Conservation (phyloP, 2,113 vertebrate species). For the Isichthys henryi region DNA sequence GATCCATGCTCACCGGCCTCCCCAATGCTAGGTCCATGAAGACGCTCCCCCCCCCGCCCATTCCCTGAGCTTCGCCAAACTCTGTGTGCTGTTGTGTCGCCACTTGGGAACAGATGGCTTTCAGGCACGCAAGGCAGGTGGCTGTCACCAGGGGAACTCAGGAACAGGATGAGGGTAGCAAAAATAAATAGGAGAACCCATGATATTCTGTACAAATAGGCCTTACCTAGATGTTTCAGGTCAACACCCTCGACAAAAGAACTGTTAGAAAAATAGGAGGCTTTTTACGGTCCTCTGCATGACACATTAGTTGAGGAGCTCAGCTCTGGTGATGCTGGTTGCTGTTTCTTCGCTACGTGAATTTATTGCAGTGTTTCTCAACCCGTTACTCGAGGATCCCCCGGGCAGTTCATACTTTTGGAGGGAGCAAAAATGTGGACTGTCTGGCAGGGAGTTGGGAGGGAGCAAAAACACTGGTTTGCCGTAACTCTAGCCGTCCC, state of each 20-base stretch:
- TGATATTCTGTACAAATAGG: neutral
- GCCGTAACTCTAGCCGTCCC: neutral
- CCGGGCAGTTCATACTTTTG: neutral
- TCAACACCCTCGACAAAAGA: neutral
- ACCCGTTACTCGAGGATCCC: neutral
- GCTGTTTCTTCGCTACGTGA: neutral
- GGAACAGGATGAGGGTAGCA: neutral
- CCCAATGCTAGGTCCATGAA: neutral
- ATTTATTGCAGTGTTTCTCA: neutral
- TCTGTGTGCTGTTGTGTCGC: neutral
- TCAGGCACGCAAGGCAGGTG: neutral
- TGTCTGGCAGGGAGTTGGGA: neutral
- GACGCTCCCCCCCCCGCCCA: neutral
- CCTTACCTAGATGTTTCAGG: neutral
- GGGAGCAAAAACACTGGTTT: neutral
- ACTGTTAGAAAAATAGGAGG: neutral
- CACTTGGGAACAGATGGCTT: slow-evolving; percentile 2
- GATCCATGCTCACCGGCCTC: neutral
- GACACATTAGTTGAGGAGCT: neutral
- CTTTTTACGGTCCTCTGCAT: neutral
- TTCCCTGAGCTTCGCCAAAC: neutral
- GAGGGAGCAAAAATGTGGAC: neutral
- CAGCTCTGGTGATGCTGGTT: neutral
- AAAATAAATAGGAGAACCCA: neutral
- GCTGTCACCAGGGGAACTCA: neutral